Conservation (phyloP, 2,113 vertebrate genomes). For the Ailurus styani region DNA sequence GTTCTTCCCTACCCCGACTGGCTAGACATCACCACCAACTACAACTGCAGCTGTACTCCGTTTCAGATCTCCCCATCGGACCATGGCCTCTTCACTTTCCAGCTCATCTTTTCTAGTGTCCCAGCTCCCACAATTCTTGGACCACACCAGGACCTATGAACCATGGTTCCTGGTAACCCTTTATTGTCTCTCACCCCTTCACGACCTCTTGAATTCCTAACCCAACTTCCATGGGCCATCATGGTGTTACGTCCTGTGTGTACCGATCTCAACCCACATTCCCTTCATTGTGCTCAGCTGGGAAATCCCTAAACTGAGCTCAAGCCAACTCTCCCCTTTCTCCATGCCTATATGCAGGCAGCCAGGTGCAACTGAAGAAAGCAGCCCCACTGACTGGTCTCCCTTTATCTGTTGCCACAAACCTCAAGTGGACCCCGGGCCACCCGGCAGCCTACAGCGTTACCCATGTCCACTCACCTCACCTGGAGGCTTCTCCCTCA, state of each 20-base stretch:
- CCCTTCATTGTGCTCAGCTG: not conserved
- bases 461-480: not conserved
- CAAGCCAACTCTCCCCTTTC: not conserved
- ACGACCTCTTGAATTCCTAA: not conserved
- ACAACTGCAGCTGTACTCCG: accelerated
- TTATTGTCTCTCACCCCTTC: not conserved
- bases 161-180: not conserved
- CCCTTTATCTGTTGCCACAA: not conserved
- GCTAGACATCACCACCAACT: not conserved
- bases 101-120: not conserved
- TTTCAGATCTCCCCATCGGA: not conserved
- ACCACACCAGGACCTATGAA: not conserved
- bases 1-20: not conserved
- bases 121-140: not conserved
- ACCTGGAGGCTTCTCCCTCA: not conserved
- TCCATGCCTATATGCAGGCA: not conserved
- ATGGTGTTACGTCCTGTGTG: not conserved
- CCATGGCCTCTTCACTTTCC: not conserved
- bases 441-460: not conserved
- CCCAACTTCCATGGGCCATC: not conserved
- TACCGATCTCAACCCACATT: not conserved
- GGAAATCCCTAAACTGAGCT: not conserved
- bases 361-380: not conserved
- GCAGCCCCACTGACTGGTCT: not conserved
- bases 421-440: not conserved